Evolutionary conservation across 2,113 vertebrate species (phyloP).

Genomic region (Silurus asotus): DNA sequence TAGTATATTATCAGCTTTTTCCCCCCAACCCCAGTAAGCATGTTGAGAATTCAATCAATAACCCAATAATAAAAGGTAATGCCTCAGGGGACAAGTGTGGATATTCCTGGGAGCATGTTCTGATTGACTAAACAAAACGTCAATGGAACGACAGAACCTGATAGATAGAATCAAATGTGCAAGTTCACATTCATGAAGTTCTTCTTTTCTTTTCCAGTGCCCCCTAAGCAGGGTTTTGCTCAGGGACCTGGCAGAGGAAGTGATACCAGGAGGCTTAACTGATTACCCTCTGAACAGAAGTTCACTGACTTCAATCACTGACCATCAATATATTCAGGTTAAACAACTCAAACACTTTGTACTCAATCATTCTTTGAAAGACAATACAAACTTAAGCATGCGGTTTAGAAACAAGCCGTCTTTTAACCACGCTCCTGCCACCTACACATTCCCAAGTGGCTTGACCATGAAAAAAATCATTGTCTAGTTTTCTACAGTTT

Average conservation of each 20-base stretch:
- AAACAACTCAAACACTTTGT: not conserved
- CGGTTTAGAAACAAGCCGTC: not conserved
- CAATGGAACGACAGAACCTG: not conserved
- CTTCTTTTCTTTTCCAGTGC: not conserved
- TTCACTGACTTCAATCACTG: not conserved
- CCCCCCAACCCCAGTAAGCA: not conserved
- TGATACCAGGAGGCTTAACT: not conserved
- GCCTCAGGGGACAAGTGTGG: not conserved
- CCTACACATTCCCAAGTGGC: not conserved
- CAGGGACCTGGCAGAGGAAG: not conserved
- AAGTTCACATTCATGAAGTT: not conserved
- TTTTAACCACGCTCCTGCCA: not conserved
- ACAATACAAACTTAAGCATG: conserved; percentile 14
- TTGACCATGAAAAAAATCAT: too few relatives aligned
- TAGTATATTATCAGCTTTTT: not conserved
- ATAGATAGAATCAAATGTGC: not conserved
- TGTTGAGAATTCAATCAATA: not conserved
- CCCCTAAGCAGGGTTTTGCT: not conserved
- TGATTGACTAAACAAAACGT: not conserved
- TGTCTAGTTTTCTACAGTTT: not conserved
- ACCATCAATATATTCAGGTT: not conserved
- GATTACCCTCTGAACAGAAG: not conserved
- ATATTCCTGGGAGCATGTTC: not conserved
- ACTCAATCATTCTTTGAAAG: not conserved
- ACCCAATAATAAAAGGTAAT: not conserved